Percentiles rank a stretch among this genome's conserved stretches.
Conservation (phyloP, 2,113 vertebrate genomes). For the Macaca mulatta region DNA sequence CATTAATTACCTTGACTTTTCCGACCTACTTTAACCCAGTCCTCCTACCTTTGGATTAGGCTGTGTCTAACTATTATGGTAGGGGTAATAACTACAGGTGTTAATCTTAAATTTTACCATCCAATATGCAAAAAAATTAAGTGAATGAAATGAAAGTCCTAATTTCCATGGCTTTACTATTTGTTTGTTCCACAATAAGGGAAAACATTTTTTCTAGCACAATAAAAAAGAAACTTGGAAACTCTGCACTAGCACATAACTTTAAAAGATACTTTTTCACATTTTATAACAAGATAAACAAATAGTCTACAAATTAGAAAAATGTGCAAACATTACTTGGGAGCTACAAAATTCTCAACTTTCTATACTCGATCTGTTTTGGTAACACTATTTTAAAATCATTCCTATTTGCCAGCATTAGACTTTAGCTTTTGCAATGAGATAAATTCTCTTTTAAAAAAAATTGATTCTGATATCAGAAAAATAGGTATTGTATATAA, state of each 20-base stretch:
- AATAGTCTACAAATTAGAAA: neutral
- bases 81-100: neutral
- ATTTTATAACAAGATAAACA: neutral
- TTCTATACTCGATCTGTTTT: neutral
- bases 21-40: neutral
- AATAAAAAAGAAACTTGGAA: neutral
- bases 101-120: slow-evolving; percentile 37
- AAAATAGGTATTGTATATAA: neutral
- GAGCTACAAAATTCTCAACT: neutral
- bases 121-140: neutral
- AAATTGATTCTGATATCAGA: neutral
- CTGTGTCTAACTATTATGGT: slow-evolving; percentile 28
- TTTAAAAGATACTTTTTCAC: neutral
- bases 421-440: neutral
- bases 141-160: neutral
- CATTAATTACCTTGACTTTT: neutral
- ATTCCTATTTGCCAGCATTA: neutral
- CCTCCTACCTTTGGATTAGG: neutral
- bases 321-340: neutral
- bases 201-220: neutral
- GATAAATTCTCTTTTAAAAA: neutral
- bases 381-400: neutral
- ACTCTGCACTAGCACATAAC: neutral
- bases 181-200: neutral
- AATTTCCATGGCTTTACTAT: neutral